Evolutionary conservation across 2,888 invertebrate genomes (phyloP).

Genomic region (Drosophila parthenogenetica): DNA sequence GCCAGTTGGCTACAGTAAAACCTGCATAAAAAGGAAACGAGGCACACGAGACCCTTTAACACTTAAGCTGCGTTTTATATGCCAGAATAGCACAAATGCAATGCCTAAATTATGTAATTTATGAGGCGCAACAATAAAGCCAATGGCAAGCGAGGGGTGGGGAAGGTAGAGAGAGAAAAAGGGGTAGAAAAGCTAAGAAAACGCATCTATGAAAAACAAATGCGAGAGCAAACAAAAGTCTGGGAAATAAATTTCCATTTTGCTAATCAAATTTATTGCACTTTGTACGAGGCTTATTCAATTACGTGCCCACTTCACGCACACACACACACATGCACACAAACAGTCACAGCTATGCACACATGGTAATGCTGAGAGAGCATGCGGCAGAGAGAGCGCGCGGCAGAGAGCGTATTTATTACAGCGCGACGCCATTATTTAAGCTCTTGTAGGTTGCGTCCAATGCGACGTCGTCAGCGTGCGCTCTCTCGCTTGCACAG

Average conservation of each 20-base stretch:
- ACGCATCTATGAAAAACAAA: slow-evolving; percentile 63
- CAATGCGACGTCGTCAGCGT: slow-evolving; percentile 29
- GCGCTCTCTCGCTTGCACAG: slow-evolving; percentile 47
- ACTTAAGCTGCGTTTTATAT: slow-evolving; percentile 46
- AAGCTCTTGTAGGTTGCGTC: slow-evolving; percentile 54
- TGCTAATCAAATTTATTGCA: slow-evolving; percentile 81
- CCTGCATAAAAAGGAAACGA: slow-evolving; percentile 62
- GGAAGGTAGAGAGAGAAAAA: slow-evolving; percentile 3
- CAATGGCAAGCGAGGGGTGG: background rate
- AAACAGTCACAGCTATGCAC: slow-evolving; percentile 18
- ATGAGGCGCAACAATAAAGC: slow-evolving; percentile 68
- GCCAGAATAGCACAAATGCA: slow-evolving; percentile 28
- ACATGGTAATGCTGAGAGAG: slow-evolving; percentile 5
- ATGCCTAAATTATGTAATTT: slow-evolving; percentile 78
- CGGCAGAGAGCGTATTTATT: slow-evolving; percentile 18
- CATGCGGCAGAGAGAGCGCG: slow-evolving; percentile 1
- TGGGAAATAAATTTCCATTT: slow-evolving; percentile 80
- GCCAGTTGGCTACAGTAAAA: slow-evolving; percentile 66
- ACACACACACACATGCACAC: slow-evolving; percentile 27
- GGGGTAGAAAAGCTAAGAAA: slow-evolving; percentile 14
- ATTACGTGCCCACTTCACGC: slow-evolving; percentile 59
- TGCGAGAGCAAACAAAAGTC: slow-evolving; percentile 50
- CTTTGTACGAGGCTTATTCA: slow-evolving; percentile 78
- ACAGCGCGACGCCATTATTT: slow-evolving; percentile 72
- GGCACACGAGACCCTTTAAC: slow-evolving; percentile 64